These are phyloP conservation scores for Lithophane leautieri DNA, from an alignment of 2,888 invertebrate genomes.

Conservation along the genomic window DNA sequence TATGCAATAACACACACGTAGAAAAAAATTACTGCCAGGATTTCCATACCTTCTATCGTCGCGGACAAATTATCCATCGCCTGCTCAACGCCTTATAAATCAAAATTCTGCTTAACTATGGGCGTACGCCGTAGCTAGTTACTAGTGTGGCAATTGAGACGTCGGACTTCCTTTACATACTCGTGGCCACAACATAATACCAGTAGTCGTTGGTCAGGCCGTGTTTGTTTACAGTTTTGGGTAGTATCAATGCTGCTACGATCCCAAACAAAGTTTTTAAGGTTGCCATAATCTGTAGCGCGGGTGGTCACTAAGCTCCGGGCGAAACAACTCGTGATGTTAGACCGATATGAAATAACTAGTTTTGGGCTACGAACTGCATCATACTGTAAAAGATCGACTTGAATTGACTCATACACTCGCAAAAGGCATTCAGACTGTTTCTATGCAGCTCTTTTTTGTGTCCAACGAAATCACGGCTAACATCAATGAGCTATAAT, in stretches of 20 bases:
- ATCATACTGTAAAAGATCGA: conserved; percentile 12
- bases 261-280: background rate
- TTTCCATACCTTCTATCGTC: background rate
- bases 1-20: background rate
- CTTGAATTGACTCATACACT: conserved; percentile 19
- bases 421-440: conserved; percentile 17
- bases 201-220: conserved; percentile 19
- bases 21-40: background rate
- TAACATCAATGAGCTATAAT: conserved; percentile 23
- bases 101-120: conserved; percentile 8
- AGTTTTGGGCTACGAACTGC: conserved; percentile 11
- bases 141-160: conserved; percentile 25
- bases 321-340: background rate
- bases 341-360: conserved; percentile 21
- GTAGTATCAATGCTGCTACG: background rate
- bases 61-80: background rate
- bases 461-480: conserved; percentile 1
- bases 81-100: background rate
- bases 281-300: background rate
- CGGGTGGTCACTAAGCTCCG: conserved; percentile 16
- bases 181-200: conserved; percentile 17
- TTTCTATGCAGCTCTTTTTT: conserved; percentile 25
- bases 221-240: conserved; percentile 27
- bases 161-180: conserved; percentile 12
- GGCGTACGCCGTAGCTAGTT: background rate